These are phyloP conservation scores for Pygoscelis adeliae DNA, from an alignment of 2,113 vertebrate genomes.

Conservation along the genomic window DNA sequence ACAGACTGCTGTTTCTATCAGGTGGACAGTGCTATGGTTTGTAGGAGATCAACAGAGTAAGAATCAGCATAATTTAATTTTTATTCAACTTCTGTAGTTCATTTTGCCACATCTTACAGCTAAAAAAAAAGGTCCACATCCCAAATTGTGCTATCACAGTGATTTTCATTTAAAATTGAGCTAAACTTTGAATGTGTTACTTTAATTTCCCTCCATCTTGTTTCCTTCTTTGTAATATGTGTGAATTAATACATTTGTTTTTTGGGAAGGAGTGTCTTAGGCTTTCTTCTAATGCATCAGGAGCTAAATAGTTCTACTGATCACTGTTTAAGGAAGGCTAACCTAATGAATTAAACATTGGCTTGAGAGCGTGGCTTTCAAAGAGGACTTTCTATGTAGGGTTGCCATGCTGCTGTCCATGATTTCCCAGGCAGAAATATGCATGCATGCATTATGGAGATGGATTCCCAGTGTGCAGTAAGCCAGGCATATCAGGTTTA, in stretches of 20 bases:
- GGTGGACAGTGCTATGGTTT: background rate
- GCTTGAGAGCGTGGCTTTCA: constrained; percentile 42
- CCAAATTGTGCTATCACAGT: background rate
- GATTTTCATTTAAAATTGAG: background rate
- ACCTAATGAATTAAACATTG: constrained; percentile 65
- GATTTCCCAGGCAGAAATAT: constrained; percentile 68
- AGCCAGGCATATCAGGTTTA: constrained; percentile 62
- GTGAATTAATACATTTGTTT: background rate
- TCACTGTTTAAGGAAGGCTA: background rate
- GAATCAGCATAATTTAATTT: background rate
- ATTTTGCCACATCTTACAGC: background rate
- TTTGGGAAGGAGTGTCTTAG: background rate
- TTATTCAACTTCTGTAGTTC: background rate
- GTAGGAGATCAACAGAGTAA: background rate
- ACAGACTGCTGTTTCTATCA: background rate
- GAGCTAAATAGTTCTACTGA: background rate
- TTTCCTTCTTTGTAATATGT: background rate
- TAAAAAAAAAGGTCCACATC: background rate
- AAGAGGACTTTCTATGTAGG: constrained; percentile 43
- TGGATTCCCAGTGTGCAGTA: constrained; percentile 66
- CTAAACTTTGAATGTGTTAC: background rate
- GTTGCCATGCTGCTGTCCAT: constrained; percentile 62
- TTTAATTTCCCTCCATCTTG: background rate
- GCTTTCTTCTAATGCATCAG: background rate
- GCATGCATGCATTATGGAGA: constrained; percentile 57